Evolutionary conservation across 1,140 invertebrate genomes (phyloP).

Genomic region (Nomia melanderi): DNA sequence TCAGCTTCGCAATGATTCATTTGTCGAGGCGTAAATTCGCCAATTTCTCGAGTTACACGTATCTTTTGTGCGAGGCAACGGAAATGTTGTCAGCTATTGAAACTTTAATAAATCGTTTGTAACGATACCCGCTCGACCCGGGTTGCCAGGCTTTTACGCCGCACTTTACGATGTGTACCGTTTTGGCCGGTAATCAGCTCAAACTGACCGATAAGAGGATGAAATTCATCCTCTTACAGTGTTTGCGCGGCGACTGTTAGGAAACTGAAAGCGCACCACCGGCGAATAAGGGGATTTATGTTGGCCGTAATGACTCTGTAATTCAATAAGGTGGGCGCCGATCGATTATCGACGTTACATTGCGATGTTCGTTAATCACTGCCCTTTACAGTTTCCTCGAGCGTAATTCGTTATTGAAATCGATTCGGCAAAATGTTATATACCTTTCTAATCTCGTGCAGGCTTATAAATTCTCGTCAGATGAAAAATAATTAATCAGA

Average conservation of each 20-base stretch:
- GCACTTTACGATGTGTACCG: conserved; percentile 37
- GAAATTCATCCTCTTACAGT: conserved; percentile 40
- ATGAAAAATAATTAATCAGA: too few species aligned
- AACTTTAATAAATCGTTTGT: conserved; percentile 30
- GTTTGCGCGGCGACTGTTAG: conserved; percentile 3
- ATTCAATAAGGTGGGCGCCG: conserved; percentile 4
- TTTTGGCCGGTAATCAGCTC: conserved; percentile 39
- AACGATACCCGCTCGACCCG: neutral
- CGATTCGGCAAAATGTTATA: too few species aligned
- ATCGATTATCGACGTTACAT: neutral
- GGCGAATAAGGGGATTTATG: conserved; percentile 24
- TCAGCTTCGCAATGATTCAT: too few species aligned
- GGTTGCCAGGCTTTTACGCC: neutral
- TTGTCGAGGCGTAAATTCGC: too few species aligned
- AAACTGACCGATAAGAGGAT: conserved; percentile 49
- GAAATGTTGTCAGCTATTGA: neutral
- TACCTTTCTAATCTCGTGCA: too few species aligned
- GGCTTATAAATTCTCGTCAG: too few species aligned
- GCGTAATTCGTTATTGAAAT: too few species aligned
- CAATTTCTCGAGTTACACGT: too few species aligned
- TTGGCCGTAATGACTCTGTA: neutral
- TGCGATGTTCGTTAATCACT: neutral
- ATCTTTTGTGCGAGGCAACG: neutral
- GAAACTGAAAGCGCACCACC: conserved; percentile 23
- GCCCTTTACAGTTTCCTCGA: neutral